Evolutionary conservation across 2,113 vertebrate species (phyloP).

Genomic region (Microtus montanus): DNA sequence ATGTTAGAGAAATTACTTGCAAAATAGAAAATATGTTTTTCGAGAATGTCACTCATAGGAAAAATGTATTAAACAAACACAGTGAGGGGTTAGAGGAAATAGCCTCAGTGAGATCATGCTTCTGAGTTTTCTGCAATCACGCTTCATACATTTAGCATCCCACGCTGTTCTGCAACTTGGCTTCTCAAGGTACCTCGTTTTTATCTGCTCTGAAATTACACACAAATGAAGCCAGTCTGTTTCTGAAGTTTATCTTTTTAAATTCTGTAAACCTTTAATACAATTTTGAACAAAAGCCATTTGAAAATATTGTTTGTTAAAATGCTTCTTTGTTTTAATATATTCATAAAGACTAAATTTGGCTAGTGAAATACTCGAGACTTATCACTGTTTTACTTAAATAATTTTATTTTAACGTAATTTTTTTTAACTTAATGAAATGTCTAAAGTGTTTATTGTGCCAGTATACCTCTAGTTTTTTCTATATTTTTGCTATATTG

Average conservation of each 20-base stretch:
- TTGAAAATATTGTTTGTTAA: not conserved
- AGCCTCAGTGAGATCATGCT: not conserved
- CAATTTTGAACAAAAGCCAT: not conserved
- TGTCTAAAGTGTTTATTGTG: not conserved
- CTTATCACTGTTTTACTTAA: not conserved
- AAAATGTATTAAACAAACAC: slow-evolving; percentile 63
- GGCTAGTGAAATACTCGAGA: not conserved
- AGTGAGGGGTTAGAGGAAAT: slow-evolving; percentile 39
- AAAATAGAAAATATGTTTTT: slow-evolving; percentile 59
- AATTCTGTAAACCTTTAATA: slow-evolving; percentile 11
- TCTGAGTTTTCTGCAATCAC: slow-evolving; percentile 25
- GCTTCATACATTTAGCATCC: not conserved
- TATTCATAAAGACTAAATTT: slow-evolving; percentile 9
- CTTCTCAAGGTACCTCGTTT: slow-evolving; percentile 31
- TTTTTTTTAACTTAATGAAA: not conserved
- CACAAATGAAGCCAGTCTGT: slow-evolving; percentile 6
- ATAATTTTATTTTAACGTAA: not conserved
- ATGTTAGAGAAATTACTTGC: not conserved
- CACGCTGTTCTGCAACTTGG: slow-evolving; percentile 33
- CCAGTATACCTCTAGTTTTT: not conserved
- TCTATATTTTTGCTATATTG: not conserved
- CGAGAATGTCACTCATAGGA: slow-evolving; percentile 33
- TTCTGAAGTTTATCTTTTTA: not conserved
- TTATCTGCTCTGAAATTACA: slow-evolving; percentile 16
- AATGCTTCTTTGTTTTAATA: not conserved